Conservation (phyloP, 2,113 vertebrate genomes). For the Arvicanthis niloticus region DNA sequence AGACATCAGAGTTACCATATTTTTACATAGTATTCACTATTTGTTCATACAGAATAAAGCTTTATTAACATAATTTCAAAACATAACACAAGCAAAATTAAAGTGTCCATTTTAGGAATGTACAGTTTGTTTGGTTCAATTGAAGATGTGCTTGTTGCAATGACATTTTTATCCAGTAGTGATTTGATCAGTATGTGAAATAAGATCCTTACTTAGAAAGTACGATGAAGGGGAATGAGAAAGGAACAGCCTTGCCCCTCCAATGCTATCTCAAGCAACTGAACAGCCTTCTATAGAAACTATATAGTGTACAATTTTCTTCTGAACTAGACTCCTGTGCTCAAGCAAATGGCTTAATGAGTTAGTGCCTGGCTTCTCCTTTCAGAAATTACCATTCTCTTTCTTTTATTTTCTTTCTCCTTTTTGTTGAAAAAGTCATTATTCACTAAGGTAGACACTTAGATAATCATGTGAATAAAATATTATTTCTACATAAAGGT, state of each 20-base stretch:
- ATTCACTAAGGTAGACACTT: not conserved
- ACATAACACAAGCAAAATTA: not conserved
- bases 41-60: not conserved
- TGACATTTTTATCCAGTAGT: not conserved
- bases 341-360: not conserved
- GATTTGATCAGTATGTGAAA: slow-evolving; percentile 3
- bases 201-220: not conserved
- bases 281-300: not conserved
- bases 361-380: not conserved
- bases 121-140: not conserved
- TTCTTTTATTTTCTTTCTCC: not conserved
- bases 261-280: not conserved
- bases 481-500: not conserved
- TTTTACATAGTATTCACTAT: not conserved
- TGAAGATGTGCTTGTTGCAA: not conserved
- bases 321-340: not conserved
- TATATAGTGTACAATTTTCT: not conserved
- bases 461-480: slow-evolving; percentile 30
- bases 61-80: not conserved
- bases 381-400: not conserved
- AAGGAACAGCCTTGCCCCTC: not conserved
- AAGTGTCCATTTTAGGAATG: slow-evolving; percentile 1
- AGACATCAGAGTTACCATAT: not conserved
- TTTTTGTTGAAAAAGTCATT: not conserved
- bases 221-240: not conserved